These are phyloP conservation scores for Tinamus guttatus DNA, from an alignment of 2,113 vertebrate species.

Conservation along the genomic window DNA sequence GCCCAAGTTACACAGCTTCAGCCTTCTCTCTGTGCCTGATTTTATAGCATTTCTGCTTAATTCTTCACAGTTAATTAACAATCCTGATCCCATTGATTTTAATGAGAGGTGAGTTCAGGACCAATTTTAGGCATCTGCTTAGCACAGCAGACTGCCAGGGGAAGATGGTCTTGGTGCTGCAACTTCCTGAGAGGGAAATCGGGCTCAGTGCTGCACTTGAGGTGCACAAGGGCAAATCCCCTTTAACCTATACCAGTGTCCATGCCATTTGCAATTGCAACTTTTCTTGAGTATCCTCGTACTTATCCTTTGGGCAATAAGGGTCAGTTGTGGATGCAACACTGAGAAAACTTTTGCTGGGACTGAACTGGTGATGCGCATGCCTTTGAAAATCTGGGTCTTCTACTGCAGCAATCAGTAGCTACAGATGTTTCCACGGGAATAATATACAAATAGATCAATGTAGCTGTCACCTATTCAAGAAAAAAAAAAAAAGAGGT, in stretches of 20 bases:
- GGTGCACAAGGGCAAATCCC: not conserved
- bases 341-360: not conserved
- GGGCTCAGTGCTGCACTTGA: not conserved
- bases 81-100: not conserved
- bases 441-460: not conserved
- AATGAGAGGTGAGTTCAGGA: not conserved
- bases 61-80: not conserved
- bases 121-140: not conserved
- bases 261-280: not conserved
- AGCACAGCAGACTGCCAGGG: not conserved
- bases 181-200: not conserved
- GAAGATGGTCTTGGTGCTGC: not conserved
- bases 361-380: not conserved
- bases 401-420: not conserved
- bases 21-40: not conserved
- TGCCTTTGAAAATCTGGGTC: not conserved
- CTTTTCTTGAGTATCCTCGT: not conserved
- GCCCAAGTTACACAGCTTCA: not conserved
- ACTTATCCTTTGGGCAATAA: not conserved
- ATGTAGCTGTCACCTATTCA: not conserved
- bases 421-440: not conserved
- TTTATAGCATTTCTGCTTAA: not conserved
- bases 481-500: not conserved
- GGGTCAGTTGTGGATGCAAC: not conserved
- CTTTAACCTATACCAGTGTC: not conserved